Base-by-base conservation (phyloP, 2,797 vertebrate genomes). In the Muscicapa comitata region DNA sequence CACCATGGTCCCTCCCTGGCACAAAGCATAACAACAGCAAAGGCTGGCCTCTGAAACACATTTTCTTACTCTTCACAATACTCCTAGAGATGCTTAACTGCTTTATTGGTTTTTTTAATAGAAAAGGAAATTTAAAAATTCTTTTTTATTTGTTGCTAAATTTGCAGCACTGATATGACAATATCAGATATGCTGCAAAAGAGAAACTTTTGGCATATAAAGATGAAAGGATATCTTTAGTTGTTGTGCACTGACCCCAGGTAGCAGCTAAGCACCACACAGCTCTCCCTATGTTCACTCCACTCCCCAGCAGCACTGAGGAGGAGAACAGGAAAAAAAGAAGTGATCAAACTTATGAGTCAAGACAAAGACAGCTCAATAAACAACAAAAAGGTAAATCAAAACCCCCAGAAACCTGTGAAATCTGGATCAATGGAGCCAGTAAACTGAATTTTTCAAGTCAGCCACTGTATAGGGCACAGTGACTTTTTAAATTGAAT, bases 1-100 rank as follows among this genome's bases (percentile, higher is more conserved):
- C 17, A 55, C 2, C 19, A 38, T 0, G 0, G 17, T 43, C 20
- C n/a, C 19, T 47, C 45, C 6, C 38, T 38, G 38, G 40, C n/a
- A 29, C 1, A 13, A 21, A 59, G 17, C 9, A 7, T 4, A 20
- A 6, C 11, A 16, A 42, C 55, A 66, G 24, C 18, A 66, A 86
- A 81, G 19, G 13, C 17, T 78, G 28, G 20, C 21, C 20, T 50
- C 1, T 2, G 40, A 55, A 67, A 47, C 12, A 45, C 6, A 29
- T 3, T 33, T 57, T 38, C 16, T 35, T 54, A 61, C 6, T 73
- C 29, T 58, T 90, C 31, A 28, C 21, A 53, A 67, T 74, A 37
- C 1, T 57, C 48, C 6, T 13, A 70, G 33, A 31, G 26, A 50
- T 40, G 25, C 5, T 53, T 40, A 42, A 48, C 23, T 15, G 29